Evolutionary conservation across 1,140 invertebrate genomes (phyloP).

Genomic region (Drosophila orosa): DNA sequence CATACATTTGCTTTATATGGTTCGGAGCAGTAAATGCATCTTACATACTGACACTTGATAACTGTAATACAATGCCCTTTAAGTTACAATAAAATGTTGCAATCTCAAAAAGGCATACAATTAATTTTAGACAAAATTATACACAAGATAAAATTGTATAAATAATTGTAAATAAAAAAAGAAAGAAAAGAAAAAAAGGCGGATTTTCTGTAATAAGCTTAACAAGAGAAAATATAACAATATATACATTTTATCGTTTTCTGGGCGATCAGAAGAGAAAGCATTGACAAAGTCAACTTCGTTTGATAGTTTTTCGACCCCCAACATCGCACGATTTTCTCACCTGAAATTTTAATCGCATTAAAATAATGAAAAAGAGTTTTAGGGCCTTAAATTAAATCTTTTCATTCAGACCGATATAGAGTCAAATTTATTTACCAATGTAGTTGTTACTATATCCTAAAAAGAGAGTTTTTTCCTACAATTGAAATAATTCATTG

Average conservation of each 20-base stretch:
- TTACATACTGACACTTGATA: too few species aligned
- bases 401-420: background rate
- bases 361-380: background rate
- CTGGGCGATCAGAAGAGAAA: background rate
- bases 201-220: background rate
- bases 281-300: background rate
- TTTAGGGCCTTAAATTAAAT: background rate
- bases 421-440: background rate
- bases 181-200: too few species aligned
- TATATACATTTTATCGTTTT: background rate
- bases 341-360: background rate
- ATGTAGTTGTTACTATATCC: too few species aligned
- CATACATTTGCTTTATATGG: background rate
- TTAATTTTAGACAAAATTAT: too few species aligned
- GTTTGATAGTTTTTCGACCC: background rate
- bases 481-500: too few species aligned
- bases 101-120: too few species aligned
- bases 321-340: background rate
- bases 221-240: background rate
- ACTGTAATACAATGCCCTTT: too few species aligned
- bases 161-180: too few species aligned
- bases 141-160: too few species aligned
- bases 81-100: background rate
- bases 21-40: background rate
- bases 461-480: too few species aligned